Conservation (phyloP, 2,113 vertebrate species). For the Thunnus maccoyii region DNA sequence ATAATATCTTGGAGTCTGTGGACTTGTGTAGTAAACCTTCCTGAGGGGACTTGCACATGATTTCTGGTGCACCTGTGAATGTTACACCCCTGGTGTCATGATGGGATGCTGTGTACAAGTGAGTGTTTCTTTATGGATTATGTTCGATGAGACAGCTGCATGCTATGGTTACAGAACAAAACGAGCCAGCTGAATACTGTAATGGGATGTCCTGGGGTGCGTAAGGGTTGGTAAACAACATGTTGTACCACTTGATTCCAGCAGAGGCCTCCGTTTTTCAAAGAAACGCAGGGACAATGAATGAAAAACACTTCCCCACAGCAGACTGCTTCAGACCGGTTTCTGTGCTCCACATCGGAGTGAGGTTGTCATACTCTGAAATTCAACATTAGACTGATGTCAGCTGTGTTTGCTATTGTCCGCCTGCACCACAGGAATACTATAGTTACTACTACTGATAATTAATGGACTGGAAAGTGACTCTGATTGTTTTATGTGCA, state of each 20-base stretch:
- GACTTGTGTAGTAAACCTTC: not conserved
- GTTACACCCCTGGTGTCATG: not conserved
- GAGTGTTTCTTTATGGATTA: slow-evolving; percentile 13
- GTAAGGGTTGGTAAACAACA: slow-evolving; percentile 78
- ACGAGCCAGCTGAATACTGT: slow-evolving; percentile 16
- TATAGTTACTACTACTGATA: not conserved
- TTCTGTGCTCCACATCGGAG: slow-evolving; percentile 64
- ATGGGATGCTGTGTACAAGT: not conserved
- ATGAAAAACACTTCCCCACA: slow-evolving; percentile 45
- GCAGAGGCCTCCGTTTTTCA: slow-evolving; percentile 73
- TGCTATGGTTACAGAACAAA: slow-evolving; percentile 17
- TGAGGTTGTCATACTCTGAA: slow-evolving; percentile 34
- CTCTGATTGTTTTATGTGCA: slow-evolving; percentile 47
- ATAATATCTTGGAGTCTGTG: not conserved
- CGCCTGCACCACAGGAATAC: not conserved
- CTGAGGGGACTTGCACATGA: not conserved
- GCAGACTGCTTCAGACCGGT: slow-evolving; percentile 83
- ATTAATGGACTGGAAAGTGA: not conserved
- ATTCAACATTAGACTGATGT: slow-evolving; percentile 33
- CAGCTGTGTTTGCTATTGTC: slow-evolving; percentile 2
- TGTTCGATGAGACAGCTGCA: slow-evolving; percentile 20
- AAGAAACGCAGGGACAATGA: slow-evolving; percentile 42
- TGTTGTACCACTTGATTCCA: slow-evolving; percentile 65
- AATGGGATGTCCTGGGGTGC: slow-evolving; percentile 50
- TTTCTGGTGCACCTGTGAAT: not conserved